Conservation (phyloP, 2,888 invertebrate species). For the Chloroclystis v-ata region DNA sequence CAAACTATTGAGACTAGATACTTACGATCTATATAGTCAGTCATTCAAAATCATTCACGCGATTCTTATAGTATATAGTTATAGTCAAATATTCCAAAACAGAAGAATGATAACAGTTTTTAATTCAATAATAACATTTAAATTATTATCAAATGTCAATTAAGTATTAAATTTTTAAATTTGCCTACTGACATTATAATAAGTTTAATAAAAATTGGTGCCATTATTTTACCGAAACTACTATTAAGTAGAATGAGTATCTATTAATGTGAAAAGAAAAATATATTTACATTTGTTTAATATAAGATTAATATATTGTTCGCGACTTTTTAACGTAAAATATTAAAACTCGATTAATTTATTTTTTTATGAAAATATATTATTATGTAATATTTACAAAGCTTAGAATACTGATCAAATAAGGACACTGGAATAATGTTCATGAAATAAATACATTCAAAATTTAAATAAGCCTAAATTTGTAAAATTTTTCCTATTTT, state of each 20-base stretch:
- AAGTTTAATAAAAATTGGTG: slow-evolving; percentile 40
- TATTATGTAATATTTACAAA: slow-evolving; percentile 53
- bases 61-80: too few species aligned
- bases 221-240: slow-evolving; percentile 24
- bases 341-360: slow-evolving; percentile 33
- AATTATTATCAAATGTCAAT: too few species aligned
- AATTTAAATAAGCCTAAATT: slow-evolving; percentile 16
- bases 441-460: slow-evolving; percentile 23
- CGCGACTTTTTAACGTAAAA: slow-evolving; percentile 38
- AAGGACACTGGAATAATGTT: slow-evolving; percentile 43
- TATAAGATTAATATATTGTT: slow-evolving; percentile 42
- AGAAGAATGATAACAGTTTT: too few species aligned
- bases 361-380: slow-evolving; percentile 60
- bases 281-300: slow-evolving; percentile 58
- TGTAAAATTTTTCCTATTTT: slow-evolving; percentile 29
- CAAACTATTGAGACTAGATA: slow-evolving; percentile 57
- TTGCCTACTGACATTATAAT: too few species aligned
- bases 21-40: slow-evolving; percentile 61
- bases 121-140: too few species aligned
- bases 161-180: too few species aligned
- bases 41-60: slow-evolving; percentile 38
- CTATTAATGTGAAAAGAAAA: slow-evolving; percentile 29
- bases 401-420: slow-evolving; percentile 59
- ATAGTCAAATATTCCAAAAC: not conserved
- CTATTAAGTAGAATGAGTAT: too few species aligned